Evolutionary conservation across 2,113 vertebrate genomes (phyloP), one percentile per base, ranked within the genome.

Genomic region (Diphyllodes magnificus): DNA sequence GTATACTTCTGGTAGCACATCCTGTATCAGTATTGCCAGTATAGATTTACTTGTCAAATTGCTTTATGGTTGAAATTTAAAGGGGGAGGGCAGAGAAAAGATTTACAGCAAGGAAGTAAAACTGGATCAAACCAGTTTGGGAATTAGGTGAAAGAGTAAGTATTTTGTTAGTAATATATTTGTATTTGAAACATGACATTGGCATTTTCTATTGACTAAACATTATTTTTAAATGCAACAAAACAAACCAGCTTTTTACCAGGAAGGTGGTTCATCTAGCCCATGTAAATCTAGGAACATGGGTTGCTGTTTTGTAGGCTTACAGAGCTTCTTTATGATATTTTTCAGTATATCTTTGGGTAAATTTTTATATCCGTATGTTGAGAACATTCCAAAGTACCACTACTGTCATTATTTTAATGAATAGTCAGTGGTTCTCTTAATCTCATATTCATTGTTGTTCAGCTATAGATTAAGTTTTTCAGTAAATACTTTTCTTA

Each of bases 121-220:
- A 93, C 70, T 64, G 56, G 59, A 54, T 91, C 37, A 88, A 77
- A 37, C 59, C 27, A 35, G 63, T 64, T 73, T 47, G 24, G 56
- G 25, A 85, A 71, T 72, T 75, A 61, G 73, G 76, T 81, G 27
- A 85, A 79, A 82, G 69, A 70, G 51, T 15, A 93, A 88, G 35
- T 63, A 35, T 82, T 93, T 95, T 85, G 28, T 84, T 85, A 69
- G 59, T 72, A 82, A 57, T 68, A 2, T 96, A 37, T 96, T 93
- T 95, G 21, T 90, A 68, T 92, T 77, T 80, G 47, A 94, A 96
- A 89, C 92, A 91, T 37, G 39, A 20, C 61, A 33, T n/a, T 78
- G 78, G 54, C 11, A 24, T 91, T 90, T 89, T 86, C n/a, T 96
- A 9, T 93, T 97, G 88, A 85, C 59, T 87, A 94, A 96, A 95